phyloP scores from a whole-genome alignment of 2,797 vertebrate genomes.

The Poeciliopsis presidionis region DNA sequence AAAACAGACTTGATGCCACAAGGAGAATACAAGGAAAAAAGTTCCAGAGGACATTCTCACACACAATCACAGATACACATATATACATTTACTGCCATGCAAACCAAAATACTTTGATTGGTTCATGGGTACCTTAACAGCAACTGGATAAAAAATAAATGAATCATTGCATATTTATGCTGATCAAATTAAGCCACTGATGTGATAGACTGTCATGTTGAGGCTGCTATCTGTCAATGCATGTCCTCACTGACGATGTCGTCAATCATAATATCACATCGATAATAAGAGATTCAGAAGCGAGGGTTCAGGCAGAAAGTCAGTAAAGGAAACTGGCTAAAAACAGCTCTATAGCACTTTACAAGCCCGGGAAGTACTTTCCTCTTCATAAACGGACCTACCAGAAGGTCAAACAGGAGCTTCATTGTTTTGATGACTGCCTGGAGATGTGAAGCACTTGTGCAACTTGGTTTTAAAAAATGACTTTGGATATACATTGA shows the following conservation, averaged over 20 bases:
- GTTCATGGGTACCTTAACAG: neutral
- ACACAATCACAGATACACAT: neutral
- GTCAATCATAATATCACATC: slow-evolving; percentile 41
- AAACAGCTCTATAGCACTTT: slow-evolving; percentile 16
- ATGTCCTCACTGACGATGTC: slow-evolving; percentile 51
- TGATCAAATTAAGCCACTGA: slow-evolving; percentile 26
- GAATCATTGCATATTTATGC: slow-evolving; percentile 8
- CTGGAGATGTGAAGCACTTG: slow-evolving; percentile 20
- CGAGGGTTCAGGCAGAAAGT: slow-evolving; percentile 57
- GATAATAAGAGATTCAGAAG: slow-evolving; percentile 42
- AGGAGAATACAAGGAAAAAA: slow-evolving; percentile 51
- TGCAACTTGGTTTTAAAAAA: slow-evolving; percentile 47
- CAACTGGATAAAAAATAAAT: slow-evolving; percentile 10
- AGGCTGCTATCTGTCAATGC: slow-evolving; percentile 41
- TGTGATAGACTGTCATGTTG: slow-evolving; percentile 27
- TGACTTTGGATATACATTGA: slow-evolving; percentile 16
- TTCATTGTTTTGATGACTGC: slow-evolving; percentile 30
- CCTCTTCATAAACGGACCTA: slow-evolving; percentile 22
- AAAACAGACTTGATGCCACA: slow-evolving; percentile 25
- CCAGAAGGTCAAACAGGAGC: slow-evolving; percentile 41
- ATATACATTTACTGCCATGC: slow-evolving; percentile 4
- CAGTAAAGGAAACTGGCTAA: slow-evolving; percentile 26
- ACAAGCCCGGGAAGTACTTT: slow-evolving; percentile 34
- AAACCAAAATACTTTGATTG: neutral
- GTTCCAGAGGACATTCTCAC: slow-evolving; percentile 16